phyloP scores from a whole-genome alignment of 2,888 invertebrate species.

The Eupithecia insigniata region DNA sequence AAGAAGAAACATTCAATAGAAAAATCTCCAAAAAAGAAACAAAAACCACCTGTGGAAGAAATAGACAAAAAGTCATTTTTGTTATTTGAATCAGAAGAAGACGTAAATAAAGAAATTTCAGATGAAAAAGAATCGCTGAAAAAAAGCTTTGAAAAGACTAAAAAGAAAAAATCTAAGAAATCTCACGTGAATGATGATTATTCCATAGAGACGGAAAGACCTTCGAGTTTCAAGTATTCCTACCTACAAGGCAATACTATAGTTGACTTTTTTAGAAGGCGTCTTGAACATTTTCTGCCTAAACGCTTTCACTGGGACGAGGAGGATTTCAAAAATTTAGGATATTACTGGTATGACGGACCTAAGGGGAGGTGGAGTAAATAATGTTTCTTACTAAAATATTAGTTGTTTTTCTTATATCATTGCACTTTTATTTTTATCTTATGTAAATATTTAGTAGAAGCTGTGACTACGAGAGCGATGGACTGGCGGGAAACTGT shows the following conservation, averaged over 20 bases:
- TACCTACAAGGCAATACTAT: constrained; percentile 38
- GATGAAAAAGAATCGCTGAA: background rate
- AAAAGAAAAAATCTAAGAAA: background rate
- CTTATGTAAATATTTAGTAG: background rate
- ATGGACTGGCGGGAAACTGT: too few species aligned
- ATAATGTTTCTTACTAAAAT: constrained; percentile 26
- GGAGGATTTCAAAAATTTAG: constrained; percentile 56
- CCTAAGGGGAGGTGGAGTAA: constrained; percentile 55
- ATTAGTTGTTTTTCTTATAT: background rate
- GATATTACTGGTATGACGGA: constrained; percentile 62
- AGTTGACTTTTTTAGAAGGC: constrained; percentile 43
- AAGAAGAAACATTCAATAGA: background rate
- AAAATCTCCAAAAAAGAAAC: background rate
- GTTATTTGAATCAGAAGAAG: background rate
- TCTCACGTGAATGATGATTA: background rate
- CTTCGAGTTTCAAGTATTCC: constrained; percentile 25
- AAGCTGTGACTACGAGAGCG: too few species aligned
- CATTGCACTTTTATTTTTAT: background rate
- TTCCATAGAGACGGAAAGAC: constrained; percentile 3
- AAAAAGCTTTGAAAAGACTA: background rate
- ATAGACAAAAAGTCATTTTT: background rate
- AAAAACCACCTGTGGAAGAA: background rate
- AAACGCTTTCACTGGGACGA: constrained; percentile 64
- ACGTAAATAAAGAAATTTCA: background rate
- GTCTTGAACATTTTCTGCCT: constrained; percentile 58